Conservation (phyloP, 2,888 invertebrate genomes). For the Metallyticus violacea region DNA sequence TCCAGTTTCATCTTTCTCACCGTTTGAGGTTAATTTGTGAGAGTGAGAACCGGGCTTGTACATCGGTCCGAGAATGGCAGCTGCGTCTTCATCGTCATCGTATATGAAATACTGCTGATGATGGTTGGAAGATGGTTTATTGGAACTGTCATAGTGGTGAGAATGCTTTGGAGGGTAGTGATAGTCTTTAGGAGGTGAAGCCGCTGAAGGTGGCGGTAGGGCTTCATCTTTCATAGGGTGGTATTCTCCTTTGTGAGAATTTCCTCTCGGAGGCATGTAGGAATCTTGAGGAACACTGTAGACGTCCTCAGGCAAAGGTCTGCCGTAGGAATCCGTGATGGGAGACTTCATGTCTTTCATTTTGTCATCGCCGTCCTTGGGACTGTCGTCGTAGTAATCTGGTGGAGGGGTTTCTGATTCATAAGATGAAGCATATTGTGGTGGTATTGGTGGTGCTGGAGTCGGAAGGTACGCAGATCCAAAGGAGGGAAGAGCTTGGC, state of each 20-base stretch:
- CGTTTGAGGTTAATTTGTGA: not conserved
- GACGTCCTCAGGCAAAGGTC: not conserved
- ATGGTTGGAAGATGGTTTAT: not conserved
- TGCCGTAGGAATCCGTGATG: not conserved
- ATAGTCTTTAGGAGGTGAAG: not conserved
- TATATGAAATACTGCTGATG: not conserved
- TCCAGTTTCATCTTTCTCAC: not conserved
- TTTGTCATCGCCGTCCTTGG: not conserved
- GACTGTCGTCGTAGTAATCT: not conserved
- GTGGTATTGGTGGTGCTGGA: not conserved
- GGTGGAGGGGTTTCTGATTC: not conserved
- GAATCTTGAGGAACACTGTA: not conserved
- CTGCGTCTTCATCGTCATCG: not conserved
- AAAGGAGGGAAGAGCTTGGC: not conserved
- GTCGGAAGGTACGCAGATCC: not conserved
- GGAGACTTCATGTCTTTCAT: not conserved
- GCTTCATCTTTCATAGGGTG: not conserved
- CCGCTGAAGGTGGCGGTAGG: not conserved
- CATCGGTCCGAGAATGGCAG: not conserved
- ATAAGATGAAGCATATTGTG: not conserved
- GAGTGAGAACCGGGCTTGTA: not conserved
- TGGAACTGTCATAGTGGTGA: constrained; percentile 47
- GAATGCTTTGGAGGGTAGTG: constrained; percentile 37
- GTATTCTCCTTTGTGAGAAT: not conserved
- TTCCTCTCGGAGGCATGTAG: not conserved